These are phyloP conservation scores for Urocyon cinereoargenteus DNA, from an alignment of 2,797 vertebrate genomes.

Conservation along the genomic window DNA sequence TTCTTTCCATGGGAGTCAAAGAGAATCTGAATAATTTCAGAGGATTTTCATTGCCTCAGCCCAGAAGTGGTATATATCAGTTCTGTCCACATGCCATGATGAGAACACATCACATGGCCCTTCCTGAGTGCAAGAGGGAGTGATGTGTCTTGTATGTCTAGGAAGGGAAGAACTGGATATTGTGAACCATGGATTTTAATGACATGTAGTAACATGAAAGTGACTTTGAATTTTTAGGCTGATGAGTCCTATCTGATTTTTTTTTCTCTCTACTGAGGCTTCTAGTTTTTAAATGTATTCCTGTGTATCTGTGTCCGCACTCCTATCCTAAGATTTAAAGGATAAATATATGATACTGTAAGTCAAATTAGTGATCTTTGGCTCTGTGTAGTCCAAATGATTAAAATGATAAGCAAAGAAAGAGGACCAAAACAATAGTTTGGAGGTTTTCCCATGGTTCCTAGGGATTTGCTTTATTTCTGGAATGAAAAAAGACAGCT, in stretches of 20 bases:
- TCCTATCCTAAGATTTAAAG: background rate
- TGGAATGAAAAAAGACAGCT: background rate
- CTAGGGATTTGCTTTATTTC: background rate
- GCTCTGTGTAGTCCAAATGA: background rate
- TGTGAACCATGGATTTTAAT: background rate
- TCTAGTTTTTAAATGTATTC: background rate
- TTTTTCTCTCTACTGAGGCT: background rate
- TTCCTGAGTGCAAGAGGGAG: background rate
- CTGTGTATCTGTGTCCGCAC: background rate
- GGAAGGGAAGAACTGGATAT: background rate
- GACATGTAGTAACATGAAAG: background rate
- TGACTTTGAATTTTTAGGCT: background rate
- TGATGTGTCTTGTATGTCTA: too few species aligned
- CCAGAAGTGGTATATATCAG: background rate
- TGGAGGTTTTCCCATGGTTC: background rate
- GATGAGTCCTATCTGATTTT: background rate
- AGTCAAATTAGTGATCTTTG: background rate
- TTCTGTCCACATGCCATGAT: background rate
- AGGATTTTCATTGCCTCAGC: background rate
- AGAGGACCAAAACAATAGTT: background rate
- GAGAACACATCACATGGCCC: background rate
- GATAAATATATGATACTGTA: background rate
- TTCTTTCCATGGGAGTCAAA: background rate
- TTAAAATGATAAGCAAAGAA: background rate
- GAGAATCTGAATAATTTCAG: background rate